These are phyloP conservation scores for Diceros bicornis DNA, from an alignment of 2,797 vertebrate genomes.

Conservation along the genomic window DNA sequence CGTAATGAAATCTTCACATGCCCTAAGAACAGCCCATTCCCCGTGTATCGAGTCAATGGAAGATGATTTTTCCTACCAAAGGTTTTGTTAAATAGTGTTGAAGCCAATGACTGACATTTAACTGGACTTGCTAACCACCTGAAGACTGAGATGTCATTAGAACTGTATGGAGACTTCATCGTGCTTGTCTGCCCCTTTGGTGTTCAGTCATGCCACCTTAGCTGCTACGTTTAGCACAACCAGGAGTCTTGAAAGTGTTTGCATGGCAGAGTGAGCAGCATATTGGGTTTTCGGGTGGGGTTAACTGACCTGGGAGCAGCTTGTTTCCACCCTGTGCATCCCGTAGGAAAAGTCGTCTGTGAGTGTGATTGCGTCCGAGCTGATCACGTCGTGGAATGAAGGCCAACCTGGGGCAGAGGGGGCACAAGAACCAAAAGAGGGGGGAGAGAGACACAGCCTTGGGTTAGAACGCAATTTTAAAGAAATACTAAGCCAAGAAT, in stretches of 20 bases:
- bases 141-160: neutral
- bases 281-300: conserved; percentile 31
- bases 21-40: neutral
- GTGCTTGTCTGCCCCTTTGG: conserved; percentile 67
- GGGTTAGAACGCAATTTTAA: conserved; percentile 58
- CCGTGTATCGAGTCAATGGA: neutral
- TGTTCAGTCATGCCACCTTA: conserved; percentile 58
- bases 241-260: conserved; percentile 71
- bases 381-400: conserved; percentile 95
- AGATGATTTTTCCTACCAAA: neutral
- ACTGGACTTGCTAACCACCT: neutral
- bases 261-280: neutral
- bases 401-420: conserved; percentile 94
- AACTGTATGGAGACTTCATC: neutral
- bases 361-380: conserved; percentile 90
- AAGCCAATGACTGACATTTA: neutral
- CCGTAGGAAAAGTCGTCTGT: conserved; percentile 96
- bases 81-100: conserved; percentile 62
- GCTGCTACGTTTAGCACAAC: conserved; percentile 75
- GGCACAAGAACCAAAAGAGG: conserved; percentile 31
- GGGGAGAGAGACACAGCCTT: neutral
- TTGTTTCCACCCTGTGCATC: conserved; percentile 96
- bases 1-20: conserved; percentile 67
- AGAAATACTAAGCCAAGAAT: neutral
- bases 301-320: conserved; percentile 95